These are phyloP conservation scores for Lateolabrax maculatus DNA, from an alignment of 2,797 vertebrate species.

Conservation along the genomic window DNA sequence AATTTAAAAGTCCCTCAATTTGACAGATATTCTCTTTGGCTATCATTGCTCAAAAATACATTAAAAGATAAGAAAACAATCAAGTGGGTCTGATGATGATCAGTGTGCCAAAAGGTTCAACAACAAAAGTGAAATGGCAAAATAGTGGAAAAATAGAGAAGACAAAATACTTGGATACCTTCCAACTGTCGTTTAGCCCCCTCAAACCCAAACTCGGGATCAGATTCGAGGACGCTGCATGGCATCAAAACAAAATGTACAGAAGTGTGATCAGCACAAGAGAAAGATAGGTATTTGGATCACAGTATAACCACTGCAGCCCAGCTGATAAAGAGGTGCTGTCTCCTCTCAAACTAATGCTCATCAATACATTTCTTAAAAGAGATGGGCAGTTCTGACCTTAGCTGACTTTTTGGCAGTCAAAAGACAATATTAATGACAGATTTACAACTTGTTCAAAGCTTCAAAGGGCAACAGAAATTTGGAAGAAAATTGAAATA, in stretches of 20 bases:
- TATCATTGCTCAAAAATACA: background rate
- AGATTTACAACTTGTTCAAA: background rate
- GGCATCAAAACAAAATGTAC: conserved; percentile 13
- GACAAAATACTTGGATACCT: conserved; percentile 83
- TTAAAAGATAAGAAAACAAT: background rate
- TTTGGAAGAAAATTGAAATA: background rate
- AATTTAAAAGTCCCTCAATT: too few relatives aligned
- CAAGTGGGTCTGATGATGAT: too few relatives aligned
- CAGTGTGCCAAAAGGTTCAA: background rate
- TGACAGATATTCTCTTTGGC: too few relatives aligned
- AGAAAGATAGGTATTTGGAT: background rate
- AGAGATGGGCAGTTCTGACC: background rate
- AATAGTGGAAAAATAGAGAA: background rate
- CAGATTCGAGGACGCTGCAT: conserved; percentile 93
- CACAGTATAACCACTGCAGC: background rate
- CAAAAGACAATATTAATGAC: background rate
- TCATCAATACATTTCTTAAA: background rate
- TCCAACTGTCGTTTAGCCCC: conserved; percentile 95
- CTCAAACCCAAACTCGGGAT: conserved; percentile 97
- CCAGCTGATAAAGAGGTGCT: background rate
- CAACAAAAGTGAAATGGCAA: background rate
- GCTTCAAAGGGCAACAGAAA: background rate
- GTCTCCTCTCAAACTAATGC: background rate
- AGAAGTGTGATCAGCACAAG: background rate
- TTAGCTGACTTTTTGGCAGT: background rate